A percentile compares a stretch with the other conserved stretches of the same genome.
phyloP scores from a whole-genome alignment of 2,888 invertebrate genomes.

The Amphipoea lucens region DNA sequence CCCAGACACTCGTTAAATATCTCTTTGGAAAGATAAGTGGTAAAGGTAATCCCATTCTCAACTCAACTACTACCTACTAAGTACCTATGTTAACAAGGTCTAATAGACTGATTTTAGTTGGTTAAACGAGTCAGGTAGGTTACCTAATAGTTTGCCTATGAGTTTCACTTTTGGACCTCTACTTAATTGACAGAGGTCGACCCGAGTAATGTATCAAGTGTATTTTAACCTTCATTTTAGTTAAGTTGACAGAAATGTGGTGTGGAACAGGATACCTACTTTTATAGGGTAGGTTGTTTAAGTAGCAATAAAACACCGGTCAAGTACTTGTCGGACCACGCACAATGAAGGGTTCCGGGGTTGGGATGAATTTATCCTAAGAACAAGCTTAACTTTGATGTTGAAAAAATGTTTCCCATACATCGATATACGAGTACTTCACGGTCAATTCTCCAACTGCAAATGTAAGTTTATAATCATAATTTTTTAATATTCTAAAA shows the following conservation, averaged over 20 bases:
- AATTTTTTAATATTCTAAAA: too few species aligned
- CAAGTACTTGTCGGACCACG: too few species aligned
- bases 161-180: background rate
- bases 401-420: too few species aligned
- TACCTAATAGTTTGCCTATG: conserved; percentile 3
- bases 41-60: background rate
- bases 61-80: background rate
- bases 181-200: conserved; percentile 30
- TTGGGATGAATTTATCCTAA: too few species aligned
- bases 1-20: background rate
- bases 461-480: too few species aligned
- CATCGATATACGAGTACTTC: too few species aligned
- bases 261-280: background rate
- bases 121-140: conserved; percentile 2
- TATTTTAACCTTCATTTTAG: background rate
- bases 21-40: conserved; percentile 17
- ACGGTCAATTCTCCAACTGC: too few species aligned
- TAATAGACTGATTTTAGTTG: conserved; percentile 18
- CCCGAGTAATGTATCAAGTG: background rate
- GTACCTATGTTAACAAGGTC: conserved; percentile 10
- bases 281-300: too few species aligned
- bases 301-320: too few species aligned
- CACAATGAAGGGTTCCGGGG: too few species aligned
- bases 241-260: background rate
- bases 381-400: too few species aligned